Evolutionary conservation across 2,797 vertebrate species (phyloP), one percentile per base, ranked within the genome.

Genomic region (Manis crassicaudata): DNA sequence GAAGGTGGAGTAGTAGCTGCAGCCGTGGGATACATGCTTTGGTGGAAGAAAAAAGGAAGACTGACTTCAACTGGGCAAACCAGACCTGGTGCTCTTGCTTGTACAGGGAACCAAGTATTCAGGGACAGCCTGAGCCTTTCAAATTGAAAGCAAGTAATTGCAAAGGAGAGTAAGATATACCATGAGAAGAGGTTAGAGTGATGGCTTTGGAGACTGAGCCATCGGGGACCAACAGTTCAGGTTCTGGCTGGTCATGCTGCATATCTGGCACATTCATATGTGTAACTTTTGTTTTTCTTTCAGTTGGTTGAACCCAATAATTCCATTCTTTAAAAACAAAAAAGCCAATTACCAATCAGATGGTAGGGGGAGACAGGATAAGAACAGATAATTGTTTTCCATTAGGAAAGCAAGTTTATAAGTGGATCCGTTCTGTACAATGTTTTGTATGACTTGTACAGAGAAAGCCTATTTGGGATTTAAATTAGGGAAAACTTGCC

Each of bases 231-330:
- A 65, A 35, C 5, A 18, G 63, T 21, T 82, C 35, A 2, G 27
- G 83, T 86, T 88, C 54, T 32, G 52, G 17, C 35, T 20, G 10
- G 18, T 84, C 67, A 76, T 4, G 2, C 5, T 40, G 13, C 27
- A 58, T 50, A 43, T 16, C 37, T 82, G 85, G 37, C n/a, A 68
- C 4, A 1, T 56, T 77, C 7, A 46, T 70, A 70, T 75, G 46
- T 35, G 67, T 20, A 73, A 85, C 46, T 92, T 91, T 89, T 67
- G n/a, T 76, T 97, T 90, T n/a, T 88, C 58, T 90, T 80, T 82
- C 21, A 60, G 0, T 72, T 40, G 25, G 2, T 52, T 93, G 27
- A 2, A 35, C 21, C 40, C 32, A 17, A 5, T 87, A 62, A 76
- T 93, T 87, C 13, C n/a, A 60, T 90, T 83, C 21, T 29, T 68